Percentiles rank a stretch among this genome's conserved stretches.
Conservation (phyloP, 1,140 invertebrate species). For the Caerostris extrusa region DNA sequence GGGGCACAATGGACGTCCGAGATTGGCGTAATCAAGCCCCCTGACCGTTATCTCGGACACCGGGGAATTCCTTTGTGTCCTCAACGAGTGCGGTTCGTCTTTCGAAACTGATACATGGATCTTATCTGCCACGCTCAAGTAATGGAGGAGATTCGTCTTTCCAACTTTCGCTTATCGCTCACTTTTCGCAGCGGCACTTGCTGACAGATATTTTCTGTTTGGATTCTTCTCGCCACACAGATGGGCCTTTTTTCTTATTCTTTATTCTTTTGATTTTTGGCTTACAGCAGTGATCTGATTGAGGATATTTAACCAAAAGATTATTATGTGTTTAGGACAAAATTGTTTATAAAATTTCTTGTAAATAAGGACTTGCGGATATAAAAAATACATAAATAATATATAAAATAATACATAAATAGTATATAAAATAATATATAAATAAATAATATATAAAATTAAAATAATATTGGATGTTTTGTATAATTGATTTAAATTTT, state of each 20-base stretch:
- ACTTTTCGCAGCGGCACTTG: background rate
- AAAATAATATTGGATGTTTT: no score
- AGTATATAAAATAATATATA: no score
- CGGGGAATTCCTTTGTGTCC: conserved; percentile 7
- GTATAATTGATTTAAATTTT: no score
- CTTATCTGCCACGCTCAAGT: background rate
- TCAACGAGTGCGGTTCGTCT: background rate
- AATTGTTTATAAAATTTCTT: no score
- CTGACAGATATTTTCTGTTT: conserved; percentile 21
- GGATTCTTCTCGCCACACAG: background rate
- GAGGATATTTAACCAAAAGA: no score
- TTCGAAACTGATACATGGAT: conserved; percentile 2
- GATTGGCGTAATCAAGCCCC: conserved; percentile 4
- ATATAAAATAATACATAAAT: no score
- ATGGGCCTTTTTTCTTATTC: background rate
- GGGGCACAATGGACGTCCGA: background rate
- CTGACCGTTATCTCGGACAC: conserved; percentile 37
- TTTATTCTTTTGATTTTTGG: no score
- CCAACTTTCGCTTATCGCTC: background rate
- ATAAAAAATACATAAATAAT: no score
- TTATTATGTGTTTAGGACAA: no score
- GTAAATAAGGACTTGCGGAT: no score
- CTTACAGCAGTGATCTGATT: no score
- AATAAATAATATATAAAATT: no score
- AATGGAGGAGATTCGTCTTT: background rate